Base-by-base conservation (phyloP, 2,888 invertebrate genomes). In the Crocallis elinguaria region DNA sequence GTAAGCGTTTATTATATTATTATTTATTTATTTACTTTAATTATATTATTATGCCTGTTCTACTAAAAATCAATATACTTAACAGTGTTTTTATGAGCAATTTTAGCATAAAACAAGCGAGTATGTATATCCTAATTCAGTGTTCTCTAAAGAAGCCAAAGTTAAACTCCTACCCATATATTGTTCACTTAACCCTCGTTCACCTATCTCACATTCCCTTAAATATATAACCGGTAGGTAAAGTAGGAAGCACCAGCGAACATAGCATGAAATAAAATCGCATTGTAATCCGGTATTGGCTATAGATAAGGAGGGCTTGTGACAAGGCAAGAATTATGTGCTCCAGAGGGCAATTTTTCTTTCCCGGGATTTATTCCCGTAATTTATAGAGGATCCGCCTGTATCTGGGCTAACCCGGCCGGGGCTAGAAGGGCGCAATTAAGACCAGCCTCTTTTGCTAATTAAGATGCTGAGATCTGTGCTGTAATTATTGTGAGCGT, bases 271-370 rank as follows among this genome's bases (percentile, higher is more conserved):
- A 91, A 91, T 91, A 91, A 91, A 91, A 91, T 91, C 89, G 84
- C 84, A 89, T 84, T 91, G 91, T 91, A 91, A 91, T 91, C 91
- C 91, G 89, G 87, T 91, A 91, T 91, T 91, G 91, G 91, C 82
- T 84, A 80, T 80, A 88, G 91, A 91, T 91, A 91, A 91, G 90
- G 89, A 89, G 86, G 83, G 86, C 82, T 86, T 90, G 91, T 91
- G 91, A 91, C 91, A 91, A 91, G 91, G 88, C 89, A 91, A 91
- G 91, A 91, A 91, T 91, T 91, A 91, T 91, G 91, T 91, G 91
- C 91, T 91, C 89, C 83, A 86, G 88, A 91, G 91, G 88, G 90
- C 91, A 90, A 91, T 91, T 91, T 91, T 91, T 91, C 91, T 91
- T 91, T 80, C 82, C 81, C 84, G 80, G 91, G 91, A 91, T 91